Percentiles rank a stretch among this genome's conserved stretches.
These are phyloP conservation scores for Nannospalax galili DNA, from an alignment of 2,113 vertebrate genomes.

Conservation along the genomic window DNA sequence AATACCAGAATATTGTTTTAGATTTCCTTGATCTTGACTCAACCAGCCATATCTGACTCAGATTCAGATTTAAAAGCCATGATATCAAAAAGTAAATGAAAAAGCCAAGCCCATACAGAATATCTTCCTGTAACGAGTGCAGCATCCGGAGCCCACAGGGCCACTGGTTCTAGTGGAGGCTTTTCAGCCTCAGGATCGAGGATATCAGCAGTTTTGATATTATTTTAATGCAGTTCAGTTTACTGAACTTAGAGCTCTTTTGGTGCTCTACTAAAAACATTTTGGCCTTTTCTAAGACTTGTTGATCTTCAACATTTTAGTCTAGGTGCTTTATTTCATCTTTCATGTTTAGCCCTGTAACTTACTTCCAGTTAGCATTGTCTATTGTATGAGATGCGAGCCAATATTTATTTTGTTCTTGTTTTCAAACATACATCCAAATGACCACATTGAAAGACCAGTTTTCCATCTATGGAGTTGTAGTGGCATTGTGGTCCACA, in stretches of 20 bases:
- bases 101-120: neutral
- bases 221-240: neutral
- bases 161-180: neutral
- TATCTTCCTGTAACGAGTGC: neutral
- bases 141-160: too few species aligned
- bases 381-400: neutral
- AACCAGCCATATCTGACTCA: neutral
- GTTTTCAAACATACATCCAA: neutral
- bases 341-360: neutral
- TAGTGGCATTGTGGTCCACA: neutral
- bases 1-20: neutral
- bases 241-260: neutral
- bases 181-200: too few species aligned
- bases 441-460: neutral
- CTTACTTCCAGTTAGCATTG: neutral
- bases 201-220: neutral
- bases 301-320: neutral
- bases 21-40: neutral
- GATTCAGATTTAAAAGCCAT: neutral
- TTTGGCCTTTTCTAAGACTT: neutral
- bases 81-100: neutral
- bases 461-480: neutral
- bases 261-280: neutral
- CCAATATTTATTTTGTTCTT: neutral
- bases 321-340: neutral